A percentile compares a stretch with the other conserved stretches of the same genome.
These are phyloP conservation scores for Leptinotarsa haldemani DNA, from an alignment of 2,888 invertebrate species.

Conservation along the genomic window DNA sequence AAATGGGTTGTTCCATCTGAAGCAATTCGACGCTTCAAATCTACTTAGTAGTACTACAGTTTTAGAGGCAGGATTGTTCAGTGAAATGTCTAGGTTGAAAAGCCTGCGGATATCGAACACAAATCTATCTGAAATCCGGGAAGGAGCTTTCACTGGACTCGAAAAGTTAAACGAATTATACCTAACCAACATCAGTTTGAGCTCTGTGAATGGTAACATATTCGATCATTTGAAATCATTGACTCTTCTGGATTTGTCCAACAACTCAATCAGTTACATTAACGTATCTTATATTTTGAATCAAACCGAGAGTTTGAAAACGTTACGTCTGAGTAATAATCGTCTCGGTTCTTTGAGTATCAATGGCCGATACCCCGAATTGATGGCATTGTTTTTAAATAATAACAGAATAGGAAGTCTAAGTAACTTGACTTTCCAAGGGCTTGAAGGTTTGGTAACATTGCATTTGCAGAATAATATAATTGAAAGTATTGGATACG, in stretches of 20 bases:
- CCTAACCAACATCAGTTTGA: constrained; percentile 22
- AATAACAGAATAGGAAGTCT: not conserved
- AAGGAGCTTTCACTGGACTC: constrained; percentile 25
- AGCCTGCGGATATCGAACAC: constrained; percentile 20
- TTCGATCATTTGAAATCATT: constrained; percentile 9
- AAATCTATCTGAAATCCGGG: constrained; percentile 13
- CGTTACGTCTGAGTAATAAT: not conserved
- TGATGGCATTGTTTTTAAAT: not conserved
- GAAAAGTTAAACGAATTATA: constrained; percentile 15
- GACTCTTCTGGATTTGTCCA: constrained; percentile 20
- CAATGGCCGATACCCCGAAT: not conserved
- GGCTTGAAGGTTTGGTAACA: not conserved
- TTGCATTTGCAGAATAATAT: constrained; percentile 16
- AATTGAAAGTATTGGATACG: not conserved
- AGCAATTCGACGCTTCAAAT: constrained; percentile 24
- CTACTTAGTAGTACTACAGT: constrained; percentile 27
- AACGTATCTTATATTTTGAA: not conserved
- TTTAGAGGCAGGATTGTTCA: constrained; percentile 17
- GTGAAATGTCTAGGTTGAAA: constrained; percentile 7
- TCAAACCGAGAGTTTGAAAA: not conserved
- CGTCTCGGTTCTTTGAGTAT: not conserved
- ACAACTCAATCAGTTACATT: constrained; percentile 1
- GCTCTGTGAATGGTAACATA: not conserved
- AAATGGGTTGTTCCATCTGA: constrained; percentile 25
- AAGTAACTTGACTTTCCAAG: not conserved